Base-by-base conservation (phyloP, 2,113 vertebrate species). In the Coptodon bakossiorum region DNA sequence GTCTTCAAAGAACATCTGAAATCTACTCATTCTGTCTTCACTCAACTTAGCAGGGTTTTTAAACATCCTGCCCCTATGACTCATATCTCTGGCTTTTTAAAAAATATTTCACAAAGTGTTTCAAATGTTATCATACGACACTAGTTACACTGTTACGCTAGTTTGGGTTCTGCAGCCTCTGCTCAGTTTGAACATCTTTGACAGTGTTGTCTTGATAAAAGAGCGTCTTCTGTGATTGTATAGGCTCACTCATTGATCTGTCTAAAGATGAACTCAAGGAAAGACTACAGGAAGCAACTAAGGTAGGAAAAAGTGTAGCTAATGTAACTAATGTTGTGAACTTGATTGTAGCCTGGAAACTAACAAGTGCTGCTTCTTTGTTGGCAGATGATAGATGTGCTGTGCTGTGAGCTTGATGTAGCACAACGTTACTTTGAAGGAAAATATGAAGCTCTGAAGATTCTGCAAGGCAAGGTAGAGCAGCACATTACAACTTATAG, bases 371-470 rank as follows among this genome's bases (percentile, higher is more conserved):
- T 13, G 40, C 9, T 71, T 8, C 54, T 91, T 8, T 82, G 56
- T 34, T 29, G n/a, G 40, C 73, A 99, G 98, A 96, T 98, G 86
- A 94, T 94, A 59, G 97, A 98, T 59, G 80, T 95, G 17, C 88
- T 99, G 92, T 97, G 95, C 93, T 96, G 96, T 82, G 98, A 99
- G 84, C 96, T 99, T 83, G 98, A 99, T 81, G 97, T 97, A 3
- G 96, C 96, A 48, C 98, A 96, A 83, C 97, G 97, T 79, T 97
- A 97, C 89, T 96, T 99, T 52, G 97, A 98, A 95, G 98, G 97
- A 40, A 99, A 99, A 95, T 97, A 97, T n/a, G 97, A 98, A 96
- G 98, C 98, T 84, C 80, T 99, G 80, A 98, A 97, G 96, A 97
- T 99, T 91, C 91, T 99, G 59, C 98, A 99, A 88, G 97, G 96